phyloP scores from a whole-genome alignment of 2,113 vertebrate species.

The Sula dactylatra region DNA sequence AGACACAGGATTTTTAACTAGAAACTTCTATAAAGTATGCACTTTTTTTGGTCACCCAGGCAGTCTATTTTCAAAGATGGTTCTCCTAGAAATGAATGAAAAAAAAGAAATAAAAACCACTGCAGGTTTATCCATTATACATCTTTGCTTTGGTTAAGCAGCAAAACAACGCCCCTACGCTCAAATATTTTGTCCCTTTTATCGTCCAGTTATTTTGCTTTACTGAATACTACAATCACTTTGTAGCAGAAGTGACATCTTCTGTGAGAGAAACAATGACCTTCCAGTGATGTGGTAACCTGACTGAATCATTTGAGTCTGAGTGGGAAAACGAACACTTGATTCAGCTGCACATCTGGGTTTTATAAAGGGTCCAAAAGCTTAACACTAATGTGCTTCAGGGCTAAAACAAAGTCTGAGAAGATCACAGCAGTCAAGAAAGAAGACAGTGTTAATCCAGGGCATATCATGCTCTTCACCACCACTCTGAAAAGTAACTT shows the following conservation, averaged over 20 bases:
- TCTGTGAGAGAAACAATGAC: neutral
- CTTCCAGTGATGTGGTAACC: slow-evolving; percentile 17
- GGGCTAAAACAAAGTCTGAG: slow-evolving; percentile 20
- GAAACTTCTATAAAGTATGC: neutral
- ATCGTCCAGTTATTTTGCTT: neutral
- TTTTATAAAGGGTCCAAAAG: slow-evolving; percentile 46
- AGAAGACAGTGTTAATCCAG: slow-evolving; percentile 50
- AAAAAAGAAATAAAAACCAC: neutral
- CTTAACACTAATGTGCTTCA: neutral
- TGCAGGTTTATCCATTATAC: neutral
- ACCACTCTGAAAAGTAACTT: slow-evolving; percentile 54
- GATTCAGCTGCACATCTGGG: slow-evolving; percentile 23
- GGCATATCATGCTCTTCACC: slow-evolving; percentile 26
- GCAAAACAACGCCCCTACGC: neutral
- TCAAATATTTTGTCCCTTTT: neutral
- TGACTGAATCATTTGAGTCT: slow-evolving; percentile 21
- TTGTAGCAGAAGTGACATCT: slow-evolving; percentile 5
- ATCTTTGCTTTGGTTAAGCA: neutral
- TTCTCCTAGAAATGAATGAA: neutral
- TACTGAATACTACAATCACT: neutral
- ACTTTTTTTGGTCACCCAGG: neutral
- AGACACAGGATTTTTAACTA: neutral
- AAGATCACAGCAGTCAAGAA: neutral
- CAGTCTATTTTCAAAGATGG: neutral
- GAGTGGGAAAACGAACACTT: neutral